A percentile compares a stretch with the other conserved stretches of the same genome.
phyloP scores from a whole-genome alignment of 2,797 vertebrate genomes.

The Chromis chromis region DNA sequence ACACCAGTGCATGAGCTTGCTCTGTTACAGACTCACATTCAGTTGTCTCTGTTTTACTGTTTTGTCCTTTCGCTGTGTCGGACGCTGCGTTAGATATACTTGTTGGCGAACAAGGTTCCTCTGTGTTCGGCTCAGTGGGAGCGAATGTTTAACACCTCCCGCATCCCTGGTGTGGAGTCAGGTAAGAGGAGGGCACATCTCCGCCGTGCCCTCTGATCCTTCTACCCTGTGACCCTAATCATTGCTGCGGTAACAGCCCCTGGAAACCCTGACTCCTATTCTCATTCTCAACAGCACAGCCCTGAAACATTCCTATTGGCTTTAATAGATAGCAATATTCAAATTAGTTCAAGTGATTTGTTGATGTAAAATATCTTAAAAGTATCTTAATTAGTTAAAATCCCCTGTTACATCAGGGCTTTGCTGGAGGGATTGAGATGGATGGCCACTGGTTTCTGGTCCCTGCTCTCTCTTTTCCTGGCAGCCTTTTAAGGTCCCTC shows the following conservation, averaged over 20 bases:
- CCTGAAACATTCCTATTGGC: constrained; percentile 36
- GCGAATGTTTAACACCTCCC: constrained; percentile 96
- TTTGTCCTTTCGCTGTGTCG: constrained; percentile 77
- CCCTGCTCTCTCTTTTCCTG: constrained; percentile 43
- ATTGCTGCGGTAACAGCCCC: constrained; percentile 42
- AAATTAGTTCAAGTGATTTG: not conserved
- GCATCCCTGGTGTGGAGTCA: constrained; percentile 92
- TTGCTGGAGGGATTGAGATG: constrained; percentile 66
- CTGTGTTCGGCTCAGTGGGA: constrained; percentile 99
- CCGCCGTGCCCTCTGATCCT: constrained; percentile 59
- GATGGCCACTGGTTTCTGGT: constrained; percentile 70
- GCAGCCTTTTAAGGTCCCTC: constrained; percentile 54
- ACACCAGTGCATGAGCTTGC: constrained; percentile 62
- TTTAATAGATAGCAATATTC: not conserved
- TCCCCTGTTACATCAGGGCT: constrained; percentile 35
- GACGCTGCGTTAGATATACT: constrained; percentile 89
- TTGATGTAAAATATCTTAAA: not conserved
- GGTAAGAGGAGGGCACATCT: constrained; percentile 87
- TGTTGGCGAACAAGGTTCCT: constrained; percentile 93
- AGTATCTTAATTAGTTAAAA: not conserved
- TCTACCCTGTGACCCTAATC: constrained; percentile 32
- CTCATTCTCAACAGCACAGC: constrained; percentile 69
- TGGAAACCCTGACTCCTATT: constrained; percentile 67
- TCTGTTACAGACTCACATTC: constrained; percentile 68
- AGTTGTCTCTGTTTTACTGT: constrained; percentile 82